Base-by-base conservation (phyloP, 2,888 invertebrate genomes). In the Cheilosia pagana region DNA sequence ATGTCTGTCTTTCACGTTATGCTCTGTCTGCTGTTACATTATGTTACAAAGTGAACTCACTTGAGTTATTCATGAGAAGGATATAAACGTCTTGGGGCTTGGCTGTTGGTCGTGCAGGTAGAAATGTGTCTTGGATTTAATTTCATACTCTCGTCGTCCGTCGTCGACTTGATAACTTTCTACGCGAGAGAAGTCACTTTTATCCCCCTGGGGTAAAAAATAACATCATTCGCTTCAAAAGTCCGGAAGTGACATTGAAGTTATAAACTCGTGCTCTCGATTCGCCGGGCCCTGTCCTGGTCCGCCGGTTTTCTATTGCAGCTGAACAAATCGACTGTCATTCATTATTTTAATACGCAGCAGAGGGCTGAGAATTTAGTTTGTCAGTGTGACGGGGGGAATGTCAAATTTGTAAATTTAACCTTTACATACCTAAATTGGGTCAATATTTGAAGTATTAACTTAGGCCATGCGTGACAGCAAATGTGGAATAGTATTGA, bases 41-140 rank as follows among this genome's bases (percentile, higher is more conserved):
- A 60, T 35, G 62, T 55, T 45, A 45, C 62, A 72, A 72, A 59
- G 77, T 70, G 70, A 71, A 78, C 62, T 62, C 62, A 63, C 77
- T 78, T 70, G 77, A 78, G 62, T 78, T 78, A 78, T 71, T 78
- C 77, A 78, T 71, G 57, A 63, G 55, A 6, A 63, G 39, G 55
- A 71, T 55, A 57, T 59, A 50, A 59, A 48, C 53, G 67, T 43
- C 52, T 41, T 23, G 55, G 55, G 21, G 31, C 35, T 35, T 55
- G 55, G 55, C 25, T 43, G 25, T 14, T 43, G 59, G 41, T 59
- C 7, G 8, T 55, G 16, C 59, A 59, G 59, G 59, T 59, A 59
- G 16, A 59, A 59, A 41, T 23, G 41, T 41, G 41, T 41, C 59
- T n/a, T 25, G 39, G 59, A 59, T 59, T 23, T 41, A 59, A 59